phyloP scores from a whole-genome alignment of 2,797 vertebrate genomes.

The Hippoglossus hippoglossus region DNA sequence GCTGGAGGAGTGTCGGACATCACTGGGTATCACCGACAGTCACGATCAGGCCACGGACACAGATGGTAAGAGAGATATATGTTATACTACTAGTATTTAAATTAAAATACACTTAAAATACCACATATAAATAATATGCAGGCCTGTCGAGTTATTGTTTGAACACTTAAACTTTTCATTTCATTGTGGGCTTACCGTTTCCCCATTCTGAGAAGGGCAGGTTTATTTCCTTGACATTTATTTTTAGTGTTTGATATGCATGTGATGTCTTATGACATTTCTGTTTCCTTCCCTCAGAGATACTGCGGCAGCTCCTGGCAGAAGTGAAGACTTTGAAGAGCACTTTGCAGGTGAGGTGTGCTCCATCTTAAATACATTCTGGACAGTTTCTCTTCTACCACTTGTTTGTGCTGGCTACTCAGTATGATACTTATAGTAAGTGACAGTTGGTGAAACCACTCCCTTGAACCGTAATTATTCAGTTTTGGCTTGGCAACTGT shows the following conservation, averaged over 20 bases:
- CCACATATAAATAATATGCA: background rate
- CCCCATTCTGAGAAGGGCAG: slow-evolving; percentile 24
- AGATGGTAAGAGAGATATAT: slow-evolving; percentile 63
- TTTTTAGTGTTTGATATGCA: slow-evolving; percentile 40
- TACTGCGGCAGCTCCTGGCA: slow-evolving; percentile 74
- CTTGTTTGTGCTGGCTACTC: background rate
- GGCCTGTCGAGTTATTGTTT: background rate
- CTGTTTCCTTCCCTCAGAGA: slow-evolving; percentile 67
- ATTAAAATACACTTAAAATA: background rate
- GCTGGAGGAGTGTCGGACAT: slow-evolving; percentile 74
- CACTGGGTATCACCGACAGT: slow-evolving; percentile 60
- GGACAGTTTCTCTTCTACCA: background rate
- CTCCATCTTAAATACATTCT: background rate
- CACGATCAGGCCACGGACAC: slow-evolving; percentile 57
- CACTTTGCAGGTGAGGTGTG: slow-evolving; percentile 78
- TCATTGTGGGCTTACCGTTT: slow-evolving; percentile 20
- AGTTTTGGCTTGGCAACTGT: background rate
- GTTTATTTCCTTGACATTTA: slow-evolving; percentile 43
- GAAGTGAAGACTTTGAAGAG: slow-evolving; percentile 79
- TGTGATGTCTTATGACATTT: slow-evolving; percentile 54
- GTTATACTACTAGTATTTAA: background rate
- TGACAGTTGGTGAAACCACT: background rate
- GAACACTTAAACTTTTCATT: slow-evolving; percentile 1
- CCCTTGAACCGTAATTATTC: background rate
- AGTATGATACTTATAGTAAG: background rate